Conservation (phyloP, 2,113 vertebrate genomes). For the Ellobius talpinus region DNA sequence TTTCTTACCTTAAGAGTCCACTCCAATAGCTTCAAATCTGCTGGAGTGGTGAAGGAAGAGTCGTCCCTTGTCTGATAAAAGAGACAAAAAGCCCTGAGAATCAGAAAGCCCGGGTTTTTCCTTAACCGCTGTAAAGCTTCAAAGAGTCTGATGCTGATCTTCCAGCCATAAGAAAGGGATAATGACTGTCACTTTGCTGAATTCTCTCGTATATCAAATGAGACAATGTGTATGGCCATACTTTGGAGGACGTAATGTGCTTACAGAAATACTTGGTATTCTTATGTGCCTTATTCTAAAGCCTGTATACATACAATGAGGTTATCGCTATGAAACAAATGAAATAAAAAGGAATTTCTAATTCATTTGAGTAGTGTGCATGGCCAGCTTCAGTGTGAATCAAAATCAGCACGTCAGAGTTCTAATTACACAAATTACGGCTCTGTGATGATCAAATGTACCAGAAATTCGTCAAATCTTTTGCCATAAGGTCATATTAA, state of each 20-base stretch:
- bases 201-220: not conserved
- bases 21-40: not conserved
- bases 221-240: not conserved
- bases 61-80: not conserved
- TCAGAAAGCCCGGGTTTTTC: not conserved
- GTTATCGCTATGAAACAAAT: not conserved
- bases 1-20: not conserved
- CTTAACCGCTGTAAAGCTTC: not conserved
- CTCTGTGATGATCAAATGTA: conserved; percentile 60
- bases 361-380: conserved; percentile 12
- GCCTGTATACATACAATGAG: not conserved
- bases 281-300: not conserved
- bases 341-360: conserved; percentile 64
- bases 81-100: not conserved
- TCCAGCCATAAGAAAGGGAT: not conserved
- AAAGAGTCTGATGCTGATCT: not conserved
- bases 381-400: conserved; percentile 17
- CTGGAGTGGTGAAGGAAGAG: not conserved
- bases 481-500: conserved; percentile 59
- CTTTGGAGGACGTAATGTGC: conserved; percentile 4
- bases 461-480: conserved; percentile 61
- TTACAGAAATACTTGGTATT: conserved; percentile 28
- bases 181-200: conserved; percentile 4
- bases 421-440: conserved; percentile 69
- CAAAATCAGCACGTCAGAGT: conserved; percentile 63